Base-by-base conservation (phyloP, 2,797 vertebrate species). In the Loriculus beryllinus region DNA sequence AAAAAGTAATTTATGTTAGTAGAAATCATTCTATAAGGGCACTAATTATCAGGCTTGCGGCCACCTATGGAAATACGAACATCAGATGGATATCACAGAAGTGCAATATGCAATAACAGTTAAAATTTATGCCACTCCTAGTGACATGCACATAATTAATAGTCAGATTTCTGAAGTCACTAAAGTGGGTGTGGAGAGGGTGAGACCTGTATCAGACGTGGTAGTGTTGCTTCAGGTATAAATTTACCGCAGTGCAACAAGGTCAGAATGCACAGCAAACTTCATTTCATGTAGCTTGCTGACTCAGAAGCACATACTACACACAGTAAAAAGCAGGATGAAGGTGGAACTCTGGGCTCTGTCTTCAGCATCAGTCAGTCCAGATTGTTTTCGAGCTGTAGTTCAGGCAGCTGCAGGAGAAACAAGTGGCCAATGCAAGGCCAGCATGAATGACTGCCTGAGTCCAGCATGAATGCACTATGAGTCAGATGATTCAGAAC, bases 381-480 rank as follows among this genome's bases (percentile, higher is more conserved):
- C n/a, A 52, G 29, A 69, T 40, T 8, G 3, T 49, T 72, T 70
- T 42, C 14, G 29, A 21, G 14, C n/a, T 64, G n/a, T 3, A 47
- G 11, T 39, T 64, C 25, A 47, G 49, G 35, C 18, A 93, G 5
- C 28, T 35, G 14, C 42, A 67, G 52, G 63, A 88, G 47, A 56
- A 84, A 52, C 0, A 0, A 79, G 42, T 7, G 45, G 35, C 14
- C 1, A 0, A 14, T 19, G 10, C 31, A 71, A 67, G 22, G 3
- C 19, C 56, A 81, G 37, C 43, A 14, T 3, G n/a, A 52, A 43
- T 1, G 2, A 42, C 28, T n/a, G 13, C n/a, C n/a, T n/a, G n/a
- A n/a, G n/a, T n/a, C n/a, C n/a, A n/a, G n/a, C 17, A 64, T 25
- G 39, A 90, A 63, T 0, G 2, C 28, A 18, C 22, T 20, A 10